Evolutionary conservation across 2,888 invertebrate genomes (phyloP), one percentile per base, ranked within the genome.

Genomic region (Drosophila paramelanica): DNA sequence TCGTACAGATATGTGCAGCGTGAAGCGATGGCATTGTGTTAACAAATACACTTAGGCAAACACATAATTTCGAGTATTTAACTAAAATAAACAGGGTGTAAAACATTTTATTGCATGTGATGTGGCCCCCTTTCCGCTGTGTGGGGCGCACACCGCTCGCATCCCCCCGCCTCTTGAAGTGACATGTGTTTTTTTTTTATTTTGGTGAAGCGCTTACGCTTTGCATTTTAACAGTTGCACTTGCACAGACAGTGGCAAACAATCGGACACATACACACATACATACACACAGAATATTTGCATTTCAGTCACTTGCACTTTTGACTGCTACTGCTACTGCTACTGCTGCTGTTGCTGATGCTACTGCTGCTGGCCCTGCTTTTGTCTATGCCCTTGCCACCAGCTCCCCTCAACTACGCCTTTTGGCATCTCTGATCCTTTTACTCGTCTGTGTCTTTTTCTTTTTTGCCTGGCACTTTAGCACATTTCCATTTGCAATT

Each of bases 51-150:
- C 88, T 85, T 88, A 73, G 79, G 68, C 79, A 86, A 86, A 86
- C 86, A 88, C 86, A 86, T 88, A 87, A 87, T 87, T 86, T 87
- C 78, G 74, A 87, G 88, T 86, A 88, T 88, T 87, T 87, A 87
- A 88, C 88, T 88, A 86, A 87, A 87, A 87, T 88, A 87, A 87
- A 87, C 87, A 87, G 86, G 74, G 84, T 87, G 88, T 87, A 83
- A 87, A 87, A 88, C 88, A 88, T 86, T 88, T 85, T 88, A 85
- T 85, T 79, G 75, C 87, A 79, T 69, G 77, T 74, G 65, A 43
- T 68, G 57, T 41, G 14, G 33, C 10, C 5, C 10, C 47, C 39
- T 17, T 13, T 46, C 17, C 41, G 31, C 42, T 41, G 25, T 23
- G n/a, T 55, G 55, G 14, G 23, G 6, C 46, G 17, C 25, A 17